Evolutionary conservation across 2,888 invertebrate genomes (phyloP).

Genomic region (Emmelina monodactyla): DNA sequence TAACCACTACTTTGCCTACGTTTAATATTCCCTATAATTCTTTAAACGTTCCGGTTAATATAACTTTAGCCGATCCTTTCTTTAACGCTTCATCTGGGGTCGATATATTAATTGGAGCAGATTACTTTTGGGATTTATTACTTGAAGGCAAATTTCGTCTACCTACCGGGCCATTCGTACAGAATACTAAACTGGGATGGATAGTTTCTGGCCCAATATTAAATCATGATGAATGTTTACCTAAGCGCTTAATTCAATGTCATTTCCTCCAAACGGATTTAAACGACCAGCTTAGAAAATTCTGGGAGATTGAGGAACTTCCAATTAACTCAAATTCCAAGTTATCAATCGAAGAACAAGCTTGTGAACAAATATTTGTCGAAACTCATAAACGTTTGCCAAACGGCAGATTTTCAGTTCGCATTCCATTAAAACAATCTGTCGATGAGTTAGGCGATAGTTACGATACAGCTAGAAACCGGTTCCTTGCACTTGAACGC

Average conservation of each 20-base stretch:
- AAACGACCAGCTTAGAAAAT: background rate
- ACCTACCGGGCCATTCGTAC: conserved; percentile 8
- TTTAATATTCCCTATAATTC: background rate
- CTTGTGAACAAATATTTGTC: background rate
- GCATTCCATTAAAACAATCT: background rate
- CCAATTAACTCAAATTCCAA: background rate
- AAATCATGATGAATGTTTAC: background rate
- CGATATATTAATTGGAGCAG: conserved; percentile 6
- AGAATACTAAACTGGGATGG: conserved; percentile 6
- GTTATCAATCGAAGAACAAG: background rate
- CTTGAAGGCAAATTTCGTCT: conserved; percentile 6
- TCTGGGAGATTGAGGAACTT: conserved; percentile 2
- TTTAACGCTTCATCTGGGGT: background rate
- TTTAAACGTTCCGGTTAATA: conserved; percentile 1
- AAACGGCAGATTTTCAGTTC: conserved; percentile 1
- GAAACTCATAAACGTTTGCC: background rate
- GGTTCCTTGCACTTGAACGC: conserved; percentile 1
- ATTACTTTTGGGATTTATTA: conserved; percentile 13
- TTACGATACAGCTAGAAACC: conserved; percentile 1
- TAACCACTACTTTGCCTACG: background rate
- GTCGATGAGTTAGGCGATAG: background rate
- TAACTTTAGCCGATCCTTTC: conserved; percentile 1
- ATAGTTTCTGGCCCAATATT: conserved; percentile 1
- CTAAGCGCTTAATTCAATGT: background rate
- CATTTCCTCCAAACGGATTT: background rate